Evolutionary conservation across 1,140 invertebrate genomes (phyloP).

Genomic region (Pantala flavescens): DNA sequence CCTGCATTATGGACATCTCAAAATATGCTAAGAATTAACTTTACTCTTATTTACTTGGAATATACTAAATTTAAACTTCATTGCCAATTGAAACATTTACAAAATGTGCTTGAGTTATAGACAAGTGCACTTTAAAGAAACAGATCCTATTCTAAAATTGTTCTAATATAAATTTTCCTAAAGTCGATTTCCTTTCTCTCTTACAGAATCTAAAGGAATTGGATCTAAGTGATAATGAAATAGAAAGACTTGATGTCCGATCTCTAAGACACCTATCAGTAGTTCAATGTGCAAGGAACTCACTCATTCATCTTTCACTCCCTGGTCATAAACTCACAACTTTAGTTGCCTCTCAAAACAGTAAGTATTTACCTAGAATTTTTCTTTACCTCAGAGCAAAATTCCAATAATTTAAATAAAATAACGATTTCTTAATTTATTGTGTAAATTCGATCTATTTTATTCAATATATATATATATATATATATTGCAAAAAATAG

Average conservation of each 20-base stretch:
- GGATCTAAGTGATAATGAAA: slow-evolving; percentile 68
- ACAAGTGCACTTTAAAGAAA: no score
- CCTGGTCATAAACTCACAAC: slow-evolving; percentile 54
- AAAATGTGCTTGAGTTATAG: no score
- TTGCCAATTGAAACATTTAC: no score
- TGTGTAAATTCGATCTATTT: no score
- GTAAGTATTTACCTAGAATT: slow-evolving; percentile 38
- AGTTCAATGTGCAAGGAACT: slow-evolving; percentile 60
- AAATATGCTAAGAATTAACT: no score
- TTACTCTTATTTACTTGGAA: no score
- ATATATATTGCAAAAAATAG: no score
- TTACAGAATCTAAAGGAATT: slow-evolving; percentile 55
- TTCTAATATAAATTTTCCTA: neutral
- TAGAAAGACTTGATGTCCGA: slow-evolving; percentile 59
- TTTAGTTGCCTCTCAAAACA: slow-evolving; percentile 62
- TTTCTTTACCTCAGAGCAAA: slow-evolving; percentile 19
- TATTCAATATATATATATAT: no score
- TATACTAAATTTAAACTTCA: no score
- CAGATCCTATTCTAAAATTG: no score
- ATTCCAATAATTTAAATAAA: neutral
- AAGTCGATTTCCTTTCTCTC: slow-evolving; percentile 20
- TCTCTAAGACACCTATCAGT: slow-evolving; percentile 56
- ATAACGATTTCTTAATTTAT: no score
- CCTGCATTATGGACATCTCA: no score
- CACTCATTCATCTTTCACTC: slow-evolving; percentile 52